Percentiles rank a stretch among this genome's conserved stretches.
Conservation (phyloP, 2,797 vertebrate species). For the Decapterus maruadsi region DNA sequence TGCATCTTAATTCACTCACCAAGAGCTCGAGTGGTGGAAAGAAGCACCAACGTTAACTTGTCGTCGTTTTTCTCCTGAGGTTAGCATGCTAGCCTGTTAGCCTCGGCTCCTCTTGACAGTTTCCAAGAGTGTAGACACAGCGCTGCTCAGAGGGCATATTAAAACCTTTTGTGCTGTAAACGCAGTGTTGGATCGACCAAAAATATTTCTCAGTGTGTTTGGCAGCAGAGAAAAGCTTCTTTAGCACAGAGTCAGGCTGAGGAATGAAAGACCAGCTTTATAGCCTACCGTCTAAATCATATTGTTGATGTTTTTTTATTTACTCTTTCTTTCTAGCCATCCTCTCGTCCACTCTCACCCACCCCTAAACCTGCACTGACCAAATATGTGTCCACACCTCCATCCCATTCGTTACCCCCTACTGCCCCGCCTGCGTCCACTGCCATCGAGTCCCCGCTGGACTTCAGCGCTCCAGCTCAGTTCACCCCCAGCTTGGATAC, state of each 20-base stretch:
- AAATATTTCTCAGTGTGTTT: no score
- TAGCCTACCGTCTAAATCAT: background rate
- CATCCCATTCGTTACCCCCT: conserved; percentile 22
- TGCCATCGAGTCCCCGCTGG: conserved; percentile 65
- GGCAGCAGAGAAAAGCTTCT: background rate
- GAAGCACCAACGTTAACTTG: no score
- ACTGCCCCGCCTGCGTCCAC: conserved; percentile 43
- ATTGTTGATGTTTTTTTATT: background rate
- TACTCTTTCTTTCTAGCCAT: conserved; percentile 69
- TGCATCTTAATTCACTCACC: no score
- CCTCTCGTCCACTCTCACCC: conserved; percentile 78
- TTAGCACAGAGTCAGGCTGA: background rate
- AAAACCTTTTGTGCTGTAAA: no score
- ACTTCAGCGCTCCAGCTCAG: conserved; percentile 89
- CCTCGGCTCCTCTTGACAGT: no score
- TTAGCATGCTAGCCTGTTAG: no score
- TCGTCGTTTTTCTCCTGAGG: no score
- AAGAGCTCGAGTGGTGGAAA: no score
- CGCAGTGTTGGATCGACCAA: no score
- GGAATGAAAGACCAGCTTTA: background rate
- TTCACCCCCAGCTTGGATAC: conserved; percentile 90
- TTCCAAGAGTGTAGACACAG: no score
- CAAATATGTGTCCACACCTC: conserved; percentile 33
- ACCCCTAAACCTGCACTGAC: conserved; percentile 53
- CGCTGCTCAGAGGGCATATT: no score